Evolutionary conservation across 2,113 vertebrate genomes (phyloP), one percentile per base, ranked within the genome.

Genomic region (Microcebus tavaratra): DNA sequence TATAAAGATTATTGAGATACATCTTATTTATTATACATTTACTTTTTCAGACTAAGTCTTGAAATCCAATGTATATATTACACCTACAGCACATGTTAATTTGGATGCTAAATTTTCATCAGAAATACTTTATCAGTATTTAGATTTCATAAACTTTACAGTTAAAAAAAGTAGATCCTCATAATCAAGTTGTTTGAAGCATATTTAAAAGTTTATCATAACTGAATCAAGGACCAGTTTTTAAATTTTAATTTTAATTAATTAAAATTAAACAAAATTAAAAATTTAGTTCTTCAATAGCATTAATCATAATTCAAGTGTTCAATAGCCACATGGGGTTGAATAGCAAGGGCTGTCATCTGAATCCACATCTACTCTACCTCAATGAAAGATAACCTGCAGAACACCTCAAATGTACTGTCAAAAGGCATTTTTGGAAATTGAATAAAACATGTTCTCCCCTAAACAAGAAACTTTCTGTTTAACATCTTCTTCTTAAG

Each of bases 131-230:
- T 29, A 21, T 55, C 39, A 2, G 29, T 45, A 80, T 63, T 96
- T 83, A 88, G 50, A 87, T 55, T 73, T 81, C 34, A 94, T 75
- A 50, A 83, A 86, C 14, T 68, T 73, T 20, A 34, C 12, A 88
- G 67, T 0, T 61, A 21, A 81, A 97, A 92, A 92, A 81, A 79
- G 34, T 61, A 83, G 42, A 86, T 55, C 34, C n/a, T 90, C 7
- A 59, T 39, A 93, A 81, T 6, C 45, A 96, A 88, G 2, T 65
- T 85, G 31, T 53, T 67, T 59, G 29, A 93, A 57, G 23, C 9
- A 95, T 48, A 73, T 13, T 29, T 67, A 81, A 75, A 91, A 61
- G 63, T 76, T 93, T 86, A 81, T 29, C 57, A 61, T 81, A 96
- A 84, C 42, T 45, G 34, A 50, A 90, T 57, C 39, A 75, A 91